A percentile compares a stretch with the other conserved stretches of the same genome.
phyloP scores from a whole-genome alignment of 1,140 invertebrate genomes.

The Cydia amplana region DNA sequence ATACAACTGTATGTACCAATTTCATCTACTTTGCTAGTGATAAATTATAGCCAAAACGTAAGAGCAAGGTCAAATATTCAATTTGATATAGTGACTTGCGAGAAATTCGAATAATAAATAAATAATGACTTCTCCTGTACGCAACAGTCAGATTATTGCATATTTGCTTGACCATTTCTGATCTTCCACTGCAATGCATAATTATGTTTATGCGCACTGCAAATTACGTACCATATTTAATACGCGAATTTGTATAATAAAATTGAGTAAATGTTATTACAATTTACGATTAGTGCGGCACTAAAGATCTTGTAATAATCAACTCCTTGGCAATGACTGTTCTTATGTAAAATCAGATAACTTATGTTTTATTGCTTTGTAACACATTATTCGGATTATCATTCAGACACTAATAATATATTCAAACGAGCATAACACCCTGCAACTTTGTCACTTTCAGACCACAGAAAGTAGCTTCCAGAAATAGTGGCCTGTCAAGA shows the following conservation, averaged over 20 bases:
- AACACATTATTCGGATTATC: background rate
- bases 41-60: constrained; percentile 33
- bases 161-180: background rate
- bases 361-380: too few relatives aligned
- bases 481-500: background rate
- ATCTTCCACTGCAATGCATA: background rate
- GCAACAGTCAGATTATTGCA: constrained; percentile 2
- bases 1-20: background rate
- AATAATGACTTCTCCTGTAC: constrained; percentile 11
- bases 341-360: too few relatives aligned
- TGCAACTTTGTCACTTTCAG: background rate
- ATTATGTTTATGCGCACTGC: background rate
- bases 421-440: background rate
- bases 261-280: too few relatives aligned
- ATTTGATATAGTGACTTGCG: constrained; percentile 48
- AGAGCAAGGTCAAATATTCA: constrained; percentile 49
- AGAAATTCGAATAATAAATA: constrained; percentile 19
- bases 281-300: too few relatives aligned
- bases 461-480: constrained; percentile 16
- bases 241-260: too few relatives aligned
- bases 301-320: too few relatives aligned
- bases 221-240: background rate
- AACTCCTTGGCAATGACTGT: too few relatives aligned
- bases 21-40: background rate
- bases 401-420: background rate